Evolutionary conservation across 2,888 invertebrate species (phyloP).

Genomic region (Drosophila colorata): DNA sequence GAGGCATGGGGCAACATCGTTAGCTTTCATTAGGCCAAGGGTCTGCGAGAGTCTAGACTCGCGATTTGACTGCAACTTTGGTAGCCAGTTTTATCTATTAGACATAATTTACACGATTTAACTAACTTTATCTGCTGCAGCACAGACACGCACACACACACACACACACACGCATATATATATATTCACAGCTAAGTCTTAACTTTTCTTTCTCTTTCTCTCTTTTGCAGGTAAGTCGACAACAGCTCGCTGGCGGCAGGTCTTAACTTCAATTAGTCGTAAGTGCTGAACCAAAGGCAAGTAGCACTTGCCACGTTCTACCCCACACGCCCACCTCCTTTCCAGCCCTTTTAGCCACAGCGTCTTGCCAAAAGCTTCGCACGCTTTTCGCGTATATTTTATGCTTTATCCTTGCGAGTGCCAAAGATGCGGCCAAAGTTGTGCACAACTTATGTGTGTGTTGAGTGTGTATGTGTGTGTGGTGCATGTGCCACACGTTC

Average conservation of each 20-base stretch:
- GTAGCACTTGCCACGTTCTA: slow-evolving; percentile 29
- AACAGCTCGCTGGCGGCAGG: slow-evolving; percentile 34
- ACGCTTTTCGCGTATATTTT: slow-evolving; percentile 64
- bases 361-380: slow-evolving; percentile 40
- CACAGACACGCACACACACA: slow-evolving; percentile 1
- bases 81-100: slow-evolving; percentile 72
- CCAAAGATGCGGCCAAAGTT: slow-evolving; percentile 28
- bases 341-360: not conserved
- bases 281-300: slow-evolving; percentile 64
- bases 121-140: slow-evolving; percentile 64
- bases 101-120: slow-evolving; percentile 80
- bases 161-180: not conserved
- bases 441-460: slow-evolving; percentile 17
- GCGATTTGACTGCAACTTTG: slow-evolving; percentile 42
- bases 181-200: slow-evolving; percentile 2
- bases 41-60: slow-evolving; percentile 58
- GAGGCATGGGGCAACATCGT: slow-evolving; percentile 24
- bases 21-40: slow-evolving; percentile 51
- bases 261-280: slow-evolving; percentile 80
- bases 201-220: slow-evolving; percentile 12
- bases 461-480: slow-evolving; percentile 4
- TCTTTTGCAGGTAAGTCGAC: slow-evolving; percentile 67
- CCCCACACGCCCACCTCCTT: not conserved
- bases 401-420: slow-evolving; percentile 48
- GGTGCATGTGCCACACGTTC: slow-evolving; percentile 20